phyloP scores from a whole-genome alignment of 35 echinoderm and acorn worm genomes.

The Apostichopus parvimensis region DNA sequence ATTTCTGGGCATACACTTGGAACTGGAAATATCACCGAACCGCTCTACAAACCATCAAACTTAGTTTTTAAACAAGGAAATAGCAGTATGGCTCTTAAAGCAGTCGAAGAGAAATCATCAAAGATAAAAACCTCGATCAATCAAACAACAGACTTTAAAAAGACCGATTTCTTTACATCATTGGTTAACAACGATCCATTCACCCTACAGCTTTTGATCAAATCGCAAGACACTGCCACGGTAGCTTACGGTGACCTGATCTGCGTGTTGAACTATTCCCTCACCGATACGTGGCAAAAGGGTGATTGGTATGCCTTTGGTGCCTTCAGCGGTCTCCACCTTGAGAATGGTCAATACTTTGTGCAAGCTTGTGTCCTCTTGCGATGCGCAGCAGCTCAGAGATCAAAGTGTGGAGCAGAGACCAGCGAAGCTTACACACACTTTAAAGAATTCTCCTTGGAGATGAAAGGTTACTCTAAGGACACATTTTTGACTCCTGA shows the following conservation, averaged over 20 bases:
- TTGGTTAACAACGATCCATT: slow-evolving; percentile 83
- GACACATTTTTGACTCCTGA: slow-evolving; percentile 67
- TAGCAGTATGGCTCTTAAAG: background rate
- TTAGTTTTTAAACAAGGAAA: background rate
- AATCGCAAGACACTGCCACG: slow-evolving; percentile 13
- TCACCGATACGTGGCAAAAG: background rate
- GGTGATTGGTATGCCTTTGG: slow-evolving; percentile 81
- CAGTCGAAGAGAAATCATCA: background rate
- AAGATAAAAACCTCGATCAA: background rate
- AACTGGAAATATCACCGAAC: background rate
- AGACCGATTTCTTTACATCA: slow-evolving; percentile 57
- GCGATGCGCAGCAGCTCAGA: slow-evolving; percentile 49
- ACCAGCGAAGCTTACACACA: slow-evolving; percentile 55
- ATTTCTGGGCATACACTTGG: background rate
- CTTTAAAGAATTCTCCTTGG: slow-evolving; percentile 65
- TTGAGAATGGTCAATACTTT: slow-evolving; percentile 77
- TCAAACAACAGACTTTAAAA: background rate
- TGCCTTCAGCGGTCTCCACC: slow-evolving; percentile 90
- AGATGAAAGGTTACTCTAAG: slow-evolving; percentile 53
- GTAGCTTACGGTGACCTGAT: slow-evolving; percentile 63
- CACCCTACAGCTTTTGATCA: slow-evolving; percentile 63
- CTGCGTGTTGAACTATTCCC: slow-evolving; percentile 69
- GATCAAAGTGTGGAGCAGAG: slow-evolving; percentile 74
- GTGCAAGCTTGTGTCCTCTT: slow-evolving; percentile 81
- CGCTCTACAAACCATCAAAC: background rate